phyloP scores from a whole-genome alignment of 2,113 vertebrate species.

The Proterorhinus semilunaris region DNA sequence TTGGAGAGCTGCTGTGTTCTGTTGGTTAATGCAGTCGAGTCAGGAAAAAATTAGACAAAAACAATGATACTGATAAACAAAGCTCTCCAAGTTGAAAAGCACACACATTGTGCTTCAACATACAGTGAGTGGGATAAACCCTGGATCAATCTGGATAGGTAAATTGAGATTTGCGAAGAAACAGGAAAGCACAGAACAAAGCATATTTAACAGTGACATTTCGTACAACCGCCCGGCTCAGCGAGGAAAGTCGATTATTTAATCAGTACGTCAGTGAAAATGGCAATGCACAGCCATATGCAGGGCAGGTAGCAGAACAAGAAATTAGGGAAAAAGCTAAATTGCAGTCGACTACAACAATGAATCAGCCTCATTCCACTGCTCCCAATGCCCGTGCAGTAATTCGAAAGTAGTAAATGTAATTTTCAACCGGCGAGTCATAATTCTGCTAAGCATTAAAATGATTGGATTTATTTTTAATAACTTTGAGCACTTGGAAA shows the following conservation, averaged over 20 bases:
- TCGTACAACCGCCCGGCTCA: conserved; percentile 31
- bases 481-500: conserved; percentile 3
- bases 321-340: conserved; percentile 54
- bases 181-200: conserved; percentile 39
- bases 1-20: conserved; percentile 46
- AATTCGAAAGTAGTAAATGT: conserved; percentile 36
- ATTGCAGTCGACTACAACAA: conserved; percentile 51
- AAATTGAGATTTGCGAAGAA: conserved; percentile 34
- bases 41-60: too few relatives aligned
- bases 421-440: conserved; percentile 26
- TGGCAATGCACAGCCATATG: conserved; percentile 31
- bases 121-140: conserved; percentile 56
- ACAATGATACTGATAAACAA: too few relatives aligned
- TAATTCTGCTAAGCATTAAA: neutral
- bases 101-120: conserved; percentile 43
- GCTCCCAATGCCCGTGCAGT: conserved; percentile 28
- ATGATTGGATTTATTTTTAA: neutral
- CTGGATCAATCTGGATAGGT: conserved; percentile 51
- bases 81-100: too few relatives aligned
- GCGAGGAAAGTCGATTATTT: conserved; percentile 36
- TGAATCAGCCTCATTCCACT: conserved; percentile 50
- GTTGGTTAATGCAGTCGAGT: conserved; percentile 21
- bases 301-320: conserved; percentile 36
- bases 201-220: conserved; percentile 37
- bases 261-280: conserved; percentile 38